Conservation (phyloP, 2,888 invertebrate species). For the Masnerella sp. region DNA sequence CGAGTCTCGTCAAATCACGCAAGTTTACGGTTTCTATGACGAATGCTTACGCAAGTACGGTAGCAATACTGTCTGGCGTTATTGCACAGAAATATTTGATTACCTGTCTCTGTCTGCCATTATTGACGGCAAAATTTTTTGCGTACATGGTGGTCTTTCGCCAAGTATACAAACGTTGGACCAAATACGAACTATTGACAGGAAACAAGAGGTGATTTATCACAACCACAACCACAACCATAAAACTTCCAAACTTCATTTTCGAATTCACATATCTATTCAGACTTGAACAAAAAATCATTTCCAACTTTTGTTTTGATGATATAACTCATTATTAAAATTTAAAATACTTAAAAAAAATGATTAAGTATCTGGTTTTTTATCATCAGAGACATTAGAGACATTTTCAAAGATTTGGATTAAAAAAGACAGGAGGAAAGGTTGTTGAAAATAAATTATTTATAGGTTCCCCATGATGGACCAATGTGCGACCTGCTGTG, state of each 20-base stretch:
- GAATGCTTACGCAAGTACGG: conserved; percentile 99
- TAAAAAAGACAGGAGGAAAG: no score
- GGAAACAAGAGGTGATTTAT: conserved; percentile 95
- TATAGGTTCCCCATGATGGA: conserved; percentile 90
- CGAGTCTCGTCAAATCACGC: conserved; percentile 99
- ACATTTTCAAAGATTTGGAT: no score
- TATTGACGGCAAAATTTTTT: conserved; percentile 99
- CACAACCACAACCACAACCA: no score
- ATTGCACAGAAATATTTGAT: conserved; percentile 99
- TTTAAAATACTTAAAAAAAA: no score
- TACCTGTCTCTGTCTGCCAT: conserved; percentile 97
- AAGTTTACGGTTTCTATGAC: conserved; percentile 99
- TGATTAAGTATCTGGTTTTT: no score
- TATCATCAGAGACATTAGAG: no score
- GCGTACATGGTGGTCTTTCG: conserved; percentile 98
- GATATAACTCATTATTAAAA: no score
- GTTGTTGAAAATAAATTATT: neutral
- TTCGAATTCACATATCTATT: no score
- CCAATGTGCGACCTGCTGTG: conserved; percentile 99
- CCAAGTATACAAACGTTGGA: conserved; percentile 99
- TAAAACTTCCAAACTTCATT: neutral
- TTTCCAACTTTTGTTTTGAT: no score
- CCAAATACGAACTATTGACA: conserved; percentile 98
- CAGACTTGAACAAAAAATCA: no score
- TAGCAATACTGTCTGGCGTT: conserved; percentile 98